Evolutionary conservation across 1,140 invertebrate genomes (phyloP).

Genomic region (Hycleus cichorii): DNA sequence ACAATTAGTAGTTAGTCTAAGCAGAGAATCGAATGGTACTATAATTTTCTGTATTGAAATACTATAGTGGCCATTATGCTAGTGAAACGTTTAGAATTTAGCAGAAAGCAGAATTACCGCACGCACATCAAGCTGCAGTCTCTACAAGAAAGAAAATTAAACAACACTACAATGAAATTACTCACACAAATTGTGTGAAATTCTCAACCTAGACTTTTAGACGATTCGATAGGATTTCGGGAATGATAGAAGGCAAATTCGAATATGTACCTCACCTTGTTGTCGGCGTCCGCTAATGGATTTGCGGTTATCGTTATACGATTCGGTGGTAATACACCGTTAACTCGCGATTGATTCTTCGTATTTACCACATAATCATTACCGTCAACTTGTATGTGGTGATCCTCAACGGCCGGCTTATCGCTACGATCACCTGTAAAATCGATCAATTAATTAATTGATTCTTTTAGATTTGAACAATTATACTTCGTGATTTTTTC

Average conservation of each 20-base stretch:
- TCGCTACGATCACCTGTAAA: slow-evolving; percentile 25
- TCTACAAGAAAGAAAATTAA: no score
- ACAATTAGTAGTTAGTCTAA: slow-evolving; percentile 29
- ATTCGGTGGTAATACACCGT: slow-evolving; percentile 51
- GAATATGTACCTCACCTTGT: slow-evolving; percentile 47
- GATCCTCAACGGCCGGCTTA: slow-evolving; percentile 38
- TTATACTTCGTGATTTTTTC: slow-evolving; percentile 23
- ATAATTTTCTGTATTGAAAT: no score
- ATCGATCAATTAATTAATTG: no score
- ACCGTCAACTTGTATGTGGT: slow-evolving; percentile 46
- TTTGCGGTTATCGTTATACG: slow-evolving; percentile 65
- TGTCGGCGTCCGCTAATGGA: slow-evolving; percentile 57
- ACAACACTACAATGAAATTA: no score
- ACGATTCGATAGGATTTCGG: no score
- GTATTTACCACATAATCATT: slow-evolving; percentile 41
- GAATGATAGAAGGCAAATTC: slow-evolving; percentile 12
- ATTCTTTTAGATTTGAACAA: neutral
- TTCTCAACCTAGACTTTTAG: no score
- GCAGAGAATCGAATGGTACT: slow-evolving; percentile 2
- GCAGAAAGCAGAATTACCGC: no score
- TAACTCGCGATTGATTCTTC: slow-evolving; percentile 44
- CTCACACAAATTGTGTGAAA: no score
- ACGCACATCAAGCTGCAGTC: no score
- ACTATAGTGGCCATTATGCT: no score
- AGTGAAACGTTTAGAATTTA: no score